Conservation (phyloP, 2,888 invertebrate genomes). For the Nomada fabriciana region DNA sequence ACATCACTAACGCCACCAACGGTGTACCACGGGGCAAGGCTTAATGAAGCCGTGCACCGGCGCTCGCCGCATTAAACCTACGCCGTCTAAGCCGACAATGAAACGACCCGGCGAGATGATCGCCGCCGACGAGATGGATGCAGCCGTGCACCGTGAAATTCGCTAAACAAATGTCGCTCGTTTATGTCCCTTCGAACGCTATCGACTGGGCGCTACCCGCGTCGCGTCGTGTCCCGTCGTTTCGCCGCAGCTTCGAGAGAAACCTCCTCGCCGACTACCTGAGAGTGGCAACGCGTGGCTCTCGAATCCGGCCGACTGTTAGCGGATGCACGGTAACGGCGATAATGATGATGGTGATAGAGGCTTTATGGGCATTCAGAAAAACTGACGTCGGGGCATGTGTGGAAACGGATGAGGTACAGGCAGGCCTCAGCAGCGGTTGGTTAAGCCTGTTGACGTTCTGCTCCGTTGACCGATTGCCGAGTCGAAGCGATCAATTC, state of each 20-base stretch:
- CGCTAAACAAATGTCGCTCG: slow-evolving; percentile 71
- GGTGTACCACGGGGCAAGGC: slow-evolving; percentile 64
- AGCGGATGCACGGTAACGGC: slow-evolving; percentile 70
- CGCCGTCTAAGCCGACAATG: slow-evolving; percentile 48
- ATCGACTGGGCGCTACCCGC: slow-evolving; percentile 48
- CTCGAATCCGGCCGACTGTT: slow-evolving; percentile 60
- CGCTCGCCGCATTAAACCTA: slow-evolving; percentile 58
- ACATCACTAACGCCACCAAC: slow-evolving; percentile 81
- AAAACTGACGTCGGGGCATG: slow-evolving; percentile 66
- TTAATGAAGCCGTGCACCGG: slow-evolving; percentile 78
- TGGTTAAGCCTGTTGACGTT: slow-evolving; percentile 53
- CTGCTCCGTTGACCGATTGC: slow-evolving; percentile 48
- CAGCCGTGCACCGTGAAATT: slow-evolving; percentile 68
- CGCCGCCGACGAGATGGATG: slow-evolving; percentile 64
- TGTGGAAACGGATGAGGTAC: slow-evolving; percentile 65
- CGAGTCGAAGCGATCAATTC: slow-evolving; percentile 54
- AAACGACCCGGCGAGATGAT: slow-evolving; percentile 66
- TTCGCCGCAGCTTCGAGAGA: slow-evolving; percentile 40
- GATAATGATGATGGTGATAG: slow-evolving; percentile 74
- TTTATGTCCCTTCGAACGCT: slow-evolving; percentile 57
- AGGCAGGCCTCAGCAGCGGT: slow-evolving; percentile 23
- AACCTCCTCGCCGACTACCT: slow-evolving; percentile 42
- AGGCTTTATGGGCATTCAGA: slow-evolving; percentile 70
- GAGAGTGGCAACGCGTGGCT: slow-evolving; percentile 68
- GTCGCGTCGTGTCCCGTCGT: slow-evolving; percentile 13